Conservation (phyloP, 2,797 vertebrate species). For the Molossus molossus region DNA sequence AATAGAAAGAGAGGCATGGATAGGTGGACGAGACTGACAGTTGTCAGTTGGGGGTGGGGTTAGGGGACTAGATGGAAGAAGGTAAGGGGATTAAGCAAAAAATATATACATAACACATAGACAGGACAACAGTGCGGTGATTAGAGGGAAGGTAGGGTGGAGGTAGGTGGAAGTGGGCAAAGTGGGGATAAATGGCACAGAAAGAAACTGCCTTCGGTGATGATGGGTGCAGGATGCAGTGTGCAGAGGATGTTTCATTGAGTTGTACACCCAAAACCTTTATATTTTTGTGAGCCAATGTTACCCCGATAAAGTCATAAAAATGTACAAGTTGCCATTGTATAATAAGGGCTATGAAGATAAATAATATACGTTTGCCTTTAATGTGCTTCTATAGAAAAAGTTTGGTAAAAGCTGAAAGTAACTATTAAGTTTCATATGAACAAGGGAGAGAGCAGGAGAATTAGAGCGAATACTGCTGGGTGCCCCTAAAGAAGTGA, state of each 20-base stretch:
- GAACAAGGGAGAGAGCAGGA: not conserved
- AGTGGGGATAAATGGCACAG: not conserved
- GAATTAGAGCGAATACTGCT: not conserved
- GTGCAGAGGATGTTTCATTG: not conserved
- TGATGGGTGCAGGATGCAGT: not conserved
- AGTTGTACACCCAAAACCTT: not conserved
- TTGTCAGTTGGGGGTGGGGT: not conserved
- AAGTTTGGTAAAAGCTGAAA: constrained; percentile 23
- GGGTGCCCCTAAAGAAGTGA: not conserved
- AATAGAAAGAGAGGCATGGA: not conserved
- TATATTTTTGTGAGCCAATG: not conserved
- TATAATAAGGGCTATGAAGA: constrained; percentile 12
- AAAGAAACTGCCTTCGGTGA: not conserved
- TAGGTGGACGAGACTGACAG: not conserved
- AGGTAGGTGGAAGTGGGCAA: not conserved
- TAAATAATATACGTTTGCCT: not conserved
- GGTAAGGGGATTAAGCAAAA: not conserved
- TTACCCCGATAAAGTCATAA: not conserved
- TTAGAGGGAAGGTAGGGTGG: not conserved
- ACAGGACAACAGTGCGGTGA: not conserved
- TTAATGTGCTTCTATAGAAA: constrained; percentile 36
- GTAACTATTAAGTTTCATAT: not conserved
- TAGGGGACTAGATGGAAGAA: not conserved
- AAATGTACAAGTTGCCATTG: not conserved
- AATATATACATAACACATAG: not conserved